These are phyloP conservation scores for Aromia moschata DNA, from an alignment of 2,888 invertebrate genomes.

Conservation along the genomic window DNA sequence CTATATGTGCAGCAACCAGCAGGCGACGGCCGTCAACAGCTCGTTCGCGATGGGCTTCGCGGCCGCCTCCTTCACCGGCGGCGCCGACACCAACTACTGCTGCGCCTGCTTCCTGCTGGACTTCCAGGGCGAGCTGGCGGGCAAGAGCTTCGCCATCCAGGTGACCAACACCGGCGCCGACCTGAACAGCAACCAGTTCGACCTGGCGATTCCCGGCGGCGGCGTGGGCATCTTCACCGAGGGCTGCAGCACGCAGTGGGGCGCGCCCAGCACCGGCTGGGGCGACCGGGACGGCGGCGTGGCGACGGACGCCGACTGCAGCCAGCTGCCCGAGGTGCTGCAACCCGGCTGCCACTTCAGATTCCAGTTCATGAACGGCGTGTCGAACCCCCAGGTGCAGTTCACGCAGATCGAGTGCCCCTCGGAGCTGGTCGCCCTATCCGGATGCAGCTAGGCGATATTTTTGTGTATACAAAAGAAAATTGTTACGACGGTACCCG, in stretches of 20 bases:
- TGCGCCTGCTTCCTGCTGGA: constrained; percentile 9
- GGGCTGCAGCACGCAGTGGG: neutral
- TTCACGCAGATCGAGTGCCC: neutral
- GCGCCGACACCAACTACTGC: constrained; percentile 17
- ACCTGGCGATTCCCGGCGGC: neutral
- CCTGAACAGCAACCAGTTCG: neutral
- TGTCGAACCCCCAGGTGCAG: neutral
- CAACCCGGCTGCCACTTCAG: neutral
- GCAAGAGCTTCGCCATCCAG: constrained; percentile 1
- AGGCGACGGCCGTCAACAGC: constrained; percentile 12
- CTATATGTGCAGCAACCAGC: constrained; percentile 35
- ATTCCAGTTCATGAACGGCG: neutral
- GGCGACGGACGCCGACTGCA: neutral
- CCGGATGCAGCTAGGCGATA: no score
- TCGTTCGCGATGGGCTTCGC: constrained; percentile 7
- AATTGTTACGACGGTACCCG: no score
- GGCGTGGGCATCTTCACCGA: neutral
- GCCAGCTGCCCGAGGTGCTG: neutral
- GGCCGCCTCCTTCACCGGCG: constrained; percentile 25
- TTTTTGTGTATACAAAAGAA: no score
- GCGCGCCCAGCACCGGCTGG: neutral
- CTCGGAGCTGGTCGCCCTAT: neutral
- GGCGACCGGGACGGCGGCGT: neutral
- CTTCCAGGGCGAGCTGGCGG: neutral
- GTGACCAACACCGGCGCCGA: neutral